Conservation (phyloP, 2,888 invertebrate species). For the Scaptomyza reducta region DNA sequence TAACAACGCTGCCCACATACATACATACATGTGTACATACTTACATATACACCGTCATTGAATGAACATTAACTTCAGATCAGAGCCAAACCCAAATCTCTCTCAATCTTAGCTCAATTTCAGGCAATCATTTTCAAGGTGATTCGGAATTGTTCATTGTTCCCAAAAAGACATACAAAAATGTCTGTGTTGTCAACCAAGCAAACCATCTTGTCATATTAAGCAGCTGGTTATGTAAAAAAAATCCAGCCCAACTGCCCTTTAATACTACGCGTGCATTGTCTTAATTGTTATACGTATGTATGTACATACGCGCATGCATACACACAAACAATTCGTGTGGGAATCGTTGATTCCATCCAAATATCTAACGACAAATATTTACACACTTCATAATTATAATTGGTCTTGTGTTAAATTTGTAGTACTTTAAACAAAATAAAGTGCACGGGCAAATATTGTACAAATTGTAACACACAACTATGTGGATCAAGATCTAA, state of each 20-base stretch:
- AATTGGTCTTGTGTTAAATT: not conserved
- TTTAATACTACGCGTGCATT: constrained; percentile 41
- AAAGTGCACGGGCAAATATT: not conserved
- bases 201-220: constrained; percentile 9
- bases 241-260: constrained; percentile 26
- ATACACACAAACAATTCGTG: constrained; percentile 31
- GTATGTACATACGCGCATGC: not conserved
- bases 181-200: constrained; percentile 40
- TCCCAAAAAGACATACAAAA: constrained; percentile 10
- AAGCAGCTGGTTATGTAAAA: constrained; percentile 45
- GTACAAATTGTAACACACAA: not conserved
- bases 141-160: constrained; percentile 45
- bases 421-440: not conserved
- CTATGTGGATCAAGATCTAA: not conserved
- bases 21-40: not conserved
- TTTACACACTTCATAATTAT: not conserved
- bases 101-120: constrained; percentile 30
- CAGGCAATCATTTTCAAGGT: constrained; percentile 64
- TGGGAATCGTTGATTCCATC: constrained; percentile 31
- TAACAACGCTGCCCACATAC: constrained; percentile 40
- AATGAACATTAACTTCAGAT: not conserved
- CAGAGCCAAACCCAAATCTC: constrained; percentile 30
- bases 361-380: constrained; percentile 3
- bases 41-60: no score
- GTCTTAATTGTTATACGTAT: constrained; percentile 26